Evolutionary conservation across 2,113 vertebrate genomes (phyloP), one percentile per base, ranked within the genome.

Genomic region (Dromiciops gliroides): DNA sequence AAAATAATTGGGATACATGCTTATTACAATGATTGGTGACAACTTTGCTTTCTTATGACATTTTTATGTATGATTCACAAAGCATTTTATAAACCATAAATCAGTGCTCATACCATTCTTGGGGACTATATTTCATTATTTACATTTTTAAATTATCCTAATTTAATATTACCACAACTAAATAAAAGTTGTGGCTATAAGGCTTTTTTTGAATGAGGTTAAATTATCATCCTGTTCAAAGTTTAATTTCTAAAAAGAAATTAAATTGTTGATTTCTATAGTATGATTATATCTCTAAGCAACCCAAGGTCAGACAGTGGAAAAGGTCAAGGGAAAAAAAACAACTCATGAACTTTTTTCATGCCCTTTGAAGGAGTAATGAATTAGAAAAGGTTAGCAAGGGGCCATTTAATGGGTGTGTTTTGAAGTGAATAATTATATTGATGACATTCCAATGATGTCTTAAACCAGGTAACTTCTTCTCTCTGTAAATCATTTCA

Each of bases 271-370:
- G n/a, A 83, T 83, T 44, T 83, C 19, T 83, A 19, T 83, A 83
- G 14, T 23, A 44, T 7, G 67, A 44, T 44, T 44, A 22, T 23
- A 83, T 44, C 67, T 83, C 19, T 83, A 19, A 83, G 67, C 19
- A 83, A 44, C 37, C 16, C 67, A 83, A 67, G 56, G 60, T 44
- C 67, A 83, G 1, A 83, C 37, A 5, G 1, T 96, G 96, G 95
- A 95, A 96, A 97, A 97, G 89, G 47, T 22, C n/a, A 83, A 83
- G 67, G 3, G 37, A 49, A 93, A 92, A 48, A 94, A 92, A 92
- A 94, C 53, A 53, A 31, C 89, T 23, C 28, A 11, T 47, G 88
- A 88, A 97, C 89, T 53, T 88, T 91, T 90, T 51, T 48, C 48
- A 23, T 31, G 28, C 0, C 0, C 48, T 89, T 91, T 44, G 31